Evolutionary conservation across 2,797 vertebrate species (phyloP), one percentile per base, ranked within the genome.

Genomic region (Lacerta bilineata): DNA sequence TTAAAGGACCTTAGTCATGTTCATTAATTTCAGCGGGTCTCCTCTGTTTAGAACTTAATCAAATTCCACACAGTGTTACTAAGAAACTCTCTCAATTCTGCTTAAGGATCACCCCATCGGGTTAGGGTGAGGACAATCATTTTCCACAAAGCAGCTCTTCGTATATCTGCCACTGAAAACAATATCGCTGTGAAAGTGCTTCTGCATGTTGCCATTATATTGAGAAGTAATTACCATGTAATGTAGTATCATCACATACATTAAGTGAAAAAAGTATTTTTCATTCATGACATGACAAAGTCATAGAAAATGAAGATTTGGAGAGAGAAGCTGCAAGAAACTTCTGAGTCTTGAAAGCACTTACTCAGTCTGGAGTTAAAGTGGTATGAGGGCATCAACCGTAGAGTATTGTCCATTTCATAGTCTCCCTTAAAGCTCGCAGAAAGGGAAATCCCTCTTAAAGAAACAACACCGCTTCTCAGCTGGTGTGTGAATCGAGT

Each of bases 391-490:
- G 59, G 15, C 86, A 66, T 46, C 39, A 64, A 2, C 59, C 39
- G 11, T 3, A 23, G 43, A 74, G 59, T 46, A 50, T 25, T 61
- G n/a, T 87, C 75, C 88, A 84, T 87, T 92, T 90, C 64, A 77
- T n/a, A 23, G 29, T 64, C 69, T 74, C 59, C 89, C 91, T 88
- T 68, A 92, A 82, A 89, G 72, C 29, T 90, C 77, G 88, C 66
- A 25, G 87, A 82, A 69, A 23, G 20, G 43, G 71, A 94, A 89
- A 71, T 92, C 66, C 72, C 86, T 88, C 50, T 89, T 90, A 92
- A 88, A 88, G 92, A 94, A 87, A 71, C 88, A 71, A 94, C 71
- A 43, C 55, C 74, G 59, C 76, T 88, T 86, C 80, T 92, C 91
- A 85, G 86, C 91, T 87, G 4, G 84, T 93, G 41, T 94, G 81